A percentile compares a stretch with the other conserved stretches of the same genome.
phyloP scores from a whole-genome alignment of 2,113 vertebrate species.

The Notothenia rossii region DNA sequence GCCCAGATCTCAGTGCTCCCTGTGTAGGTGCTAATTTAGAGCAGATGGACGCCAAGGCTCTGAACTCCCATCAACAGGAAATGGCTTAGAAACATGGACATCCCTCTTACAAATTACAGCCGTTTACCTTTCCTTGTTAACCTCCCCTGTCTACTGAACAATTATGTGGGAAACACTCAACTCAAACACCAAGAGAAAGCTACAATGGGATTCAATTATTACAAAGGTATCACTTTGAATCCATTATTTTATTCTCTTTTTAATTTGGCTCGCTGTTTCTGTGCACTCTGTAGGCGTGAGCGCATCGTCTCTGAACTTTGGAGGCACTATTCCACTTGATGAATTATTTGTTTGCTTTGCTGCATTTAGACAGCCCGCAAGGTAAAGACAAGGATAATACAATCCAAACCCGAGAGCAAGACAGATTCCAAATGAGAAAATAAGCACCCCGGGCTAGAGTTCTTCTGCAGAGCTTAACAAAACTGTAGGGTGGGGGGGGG shows the following conservation, averaged over 20 bases:
- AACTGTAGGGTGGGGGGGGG: neutral
- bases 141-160: slow-evolving; percentile 4
- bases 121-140: slow-evolving; percentile 30
- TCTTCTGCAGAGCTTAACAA: neutral
- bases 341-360: slow-evolving; percentile 33
- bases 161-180: neutral
- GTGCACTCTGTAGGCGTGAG: slow-evolving; percentile 1
- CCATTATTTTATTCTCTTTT: neutral
- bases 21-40: slow-evolving; percentile 70
- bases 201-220: neutral
- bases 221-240: neutral
- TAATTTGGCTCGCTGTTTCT: neutral
- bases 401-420: neutral
- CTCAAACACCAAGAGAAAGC: neutral
- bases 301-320: slow-evolving; percentile 25
- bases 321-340: neutral
- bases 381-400: neutral
- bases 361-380: slow-evolving; percentile 21
- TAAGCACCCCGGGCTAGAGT: neutral
- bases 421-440: neutral
- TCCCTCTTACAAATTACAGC: slow-evolving; percentile 35
- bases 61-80: slow-evolving; percentile 54
- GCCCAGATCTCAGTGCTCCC: slow-evolving; percentile 52
- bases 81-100: slow-evolving; percentile 20
- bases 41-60: slow-evolving; percentile 61